These are phyloP conservation scores for Drosophila gunungcola DNA, from an alignment of 1,140 invertebrate species.

Conservation along the genomic window DNA sequence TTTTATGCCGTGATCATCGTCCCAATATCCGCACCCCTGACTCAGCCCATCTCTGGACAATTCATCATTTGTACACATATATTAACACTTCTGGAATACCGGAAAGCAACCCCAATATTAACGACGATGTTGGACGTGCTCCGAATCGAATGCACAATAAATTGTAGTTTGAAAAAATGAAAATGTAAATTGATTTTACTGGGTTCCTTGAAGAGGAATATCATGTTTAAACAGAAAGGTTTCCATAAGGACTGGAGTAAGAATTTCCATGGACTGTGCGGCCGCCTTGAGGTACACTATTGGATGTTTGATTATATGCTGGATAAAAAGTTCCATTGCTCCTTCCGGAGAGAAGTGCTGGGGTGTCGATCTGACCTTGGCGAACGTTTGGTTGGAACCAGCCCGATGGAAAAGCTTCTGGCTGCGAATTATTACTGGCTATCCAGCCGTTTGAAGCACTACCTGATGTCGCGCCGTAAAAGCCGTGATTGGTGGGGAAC, in stretches of 20 bases:
- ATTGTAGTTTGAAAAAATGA: conserved; percentile 61
- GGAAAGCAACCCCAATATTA: conserved; percentile 50
- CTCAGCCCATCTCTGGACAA: conserved; percentile 50
- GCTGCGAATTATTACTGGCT: conserved; percentile 6
- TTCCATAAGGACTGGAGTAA: conserved; percentile 32
- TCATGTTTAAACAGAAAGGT: conserved; percentile 28
- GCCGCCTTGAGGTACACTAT: neutral
- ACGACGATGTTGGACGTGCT: conserved; percentile 52
- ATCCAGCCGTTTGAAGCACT: neutral
- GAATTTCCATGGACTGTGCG: neutral
- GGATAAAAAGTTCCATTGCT: conserved; percentile 9
- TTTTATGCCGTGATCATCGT: conserved; percentile 41
- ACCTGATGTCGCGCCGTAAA: neutral
- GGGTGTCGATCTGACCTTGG: neutral
- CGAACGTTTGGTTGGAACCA: neutral
- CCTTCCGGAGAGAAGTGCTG: neutral
- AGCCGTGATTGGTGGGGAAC: neutral
- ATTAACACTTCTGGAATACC: conserved; percentile 74
- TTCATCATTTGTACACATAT: conserved; percentile 59
- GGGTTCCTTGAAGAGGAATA: neutral
- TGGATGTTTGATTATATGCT: neutral
- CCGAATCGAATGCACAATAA: conserved; percentile 42
- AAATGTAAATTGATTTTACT: conserved; percentile 17
- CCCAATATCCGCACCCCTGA: conserved; percentile 56
- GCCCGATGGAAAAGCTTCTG: neutral